phyloP scores from a whole-genome alignment of 2,113 vertebrate genomes.

The Gnathonemus longibarbis region DNA sequence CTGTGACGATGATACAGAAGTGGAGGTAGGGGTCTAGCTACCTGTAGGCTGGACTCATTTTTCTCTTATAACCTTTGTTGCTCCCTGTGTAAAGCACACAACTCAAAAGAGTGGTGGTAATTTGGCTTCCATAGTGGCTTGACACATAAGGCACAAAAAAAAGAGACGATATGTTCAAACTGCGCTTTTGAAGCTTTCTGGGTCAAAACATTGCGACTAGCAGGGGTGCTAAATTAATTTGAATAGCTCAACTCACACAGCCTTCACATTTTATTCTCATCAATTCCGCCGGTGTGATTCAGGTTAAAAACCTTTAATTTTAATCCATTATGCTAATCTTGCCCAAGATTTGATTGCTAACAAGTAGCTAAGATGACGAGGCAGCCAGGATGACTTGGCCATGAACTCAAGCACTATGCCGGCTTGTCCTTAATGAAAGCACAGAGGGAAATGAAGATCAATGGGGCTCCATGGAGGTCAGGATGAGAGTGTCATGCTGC shows the following conservation, averaged over 20 bases:
- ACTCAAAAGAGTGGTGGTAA: neutral
- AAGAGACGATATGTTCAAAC: neutral
- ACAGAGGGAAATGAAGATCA: neutral
- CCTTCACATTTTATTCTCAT: neutral
- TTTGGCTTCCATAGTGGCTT: neutral
- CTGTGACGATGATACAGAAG: neutral
- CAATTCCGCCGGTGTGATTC: neutral
- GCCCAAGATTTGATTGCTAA: neutral
- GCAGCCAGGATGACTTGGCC: neutral
- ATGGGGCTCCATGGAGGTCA: constrained; percentile 2
- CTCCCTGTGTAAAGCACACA: neutral
- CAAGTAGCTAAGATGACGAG: neutral
- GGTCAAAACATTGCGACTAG: neutral
- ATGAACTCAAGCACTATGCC: neutral
- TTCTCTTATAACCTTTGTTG: neutral
- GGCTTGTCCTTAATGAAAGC: neutral
- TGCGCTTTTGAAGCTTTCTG: neutral
- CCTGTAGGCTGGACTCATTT: neutral
- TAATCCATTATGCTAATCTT: neutral
- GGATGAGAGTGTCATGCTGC: neutral
- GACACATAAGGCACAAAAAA: neutral
- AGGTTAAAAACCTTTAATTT: neutral
- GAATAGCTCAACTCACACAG: neutral
- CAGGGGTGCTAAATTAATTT: neutral
- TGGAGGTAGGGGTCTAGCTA: neutral